Base-by-base conservation (phyloP, 2,797 vertebrate species). In the Myotis findleyi region DNA sequence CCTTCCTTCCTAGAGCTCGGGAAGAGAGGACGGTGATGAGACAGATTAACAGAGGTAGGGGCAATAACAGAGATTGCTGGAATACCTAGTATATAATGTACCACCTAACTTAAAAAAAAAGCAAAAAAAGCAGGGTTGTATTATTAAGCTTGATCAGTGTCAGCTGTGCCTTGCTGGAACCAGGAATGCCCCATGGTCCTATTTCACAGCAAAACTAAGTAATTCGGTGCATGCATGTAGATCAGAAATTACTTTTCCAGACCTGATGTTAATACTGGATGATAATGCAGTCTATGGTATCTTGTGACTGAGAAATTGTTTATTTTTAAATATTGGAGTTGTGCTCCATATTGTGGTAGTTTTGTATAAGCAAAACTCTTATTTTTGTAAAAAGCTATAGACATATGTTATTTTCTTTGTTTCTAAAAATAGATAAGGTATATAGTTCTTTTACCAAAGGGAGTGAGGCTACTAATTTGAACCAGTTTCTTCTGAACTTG, bases 1-100 rank as follows among this genome's bases (percentile, higher is more conserved):
- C 99, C 76, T 99, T 99, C 98, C 98, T 99, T 95, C 99, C 99
- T 94, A 99, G 99, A 98, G 97, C 98, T 97, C 98, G 95, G 97
- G 97, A 98, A 98, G 98, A 99, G 86, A 99, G 99, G 98, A 98
- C 96, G 97, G 97, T 98, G 97, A 97, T 98, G 98, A 98, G 98
- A 98, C 98, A 96, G 96, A 98, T 97, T 96, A 88, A 96, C 97
- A 97, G 97, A 99, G 99, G 99, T 99, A 99, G 98, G 98, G 93
- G 69, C 76, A 95, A 12, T 49, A 13, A 4, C 80, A 84, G 81
- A 33, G 64, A 94, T 94, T 96, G 94, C 95, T 69, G 88, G 94
- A 82, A 97, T 97, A 97, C 73, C 85, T 77, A 83, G 96, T 97
- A 94, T 66, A 83, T 25, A 7, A 95, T 59, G 68, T 96, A 66